Base-by-base conservation (phyloP, 2,888 invertebrate genomes). In the Bombylius major region DNA sequence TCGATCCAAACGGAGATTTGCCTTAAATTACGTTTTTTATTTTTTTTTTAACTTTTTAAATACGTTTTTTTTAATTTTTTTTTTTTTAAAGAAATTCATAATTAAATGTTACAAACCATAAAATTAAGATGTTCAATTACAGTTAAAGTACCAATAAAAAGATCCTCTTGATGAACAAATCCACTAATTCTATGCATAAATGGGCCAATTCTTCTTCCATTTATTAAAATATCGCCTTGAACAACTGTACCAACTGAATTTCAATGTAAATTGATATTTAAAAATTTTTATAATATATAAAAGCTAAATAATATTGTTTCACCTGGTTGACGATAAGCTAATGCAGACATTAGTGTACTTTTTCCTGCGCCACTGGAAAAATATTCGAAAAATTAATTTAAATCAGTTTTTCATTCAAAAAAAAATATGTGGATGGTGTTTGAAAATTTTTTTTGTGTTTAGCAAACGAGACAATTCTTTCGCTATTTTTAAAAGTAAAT, bases 131-230 rank as follows among this genome's bases (percentile, higher is more conserved):
- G 94, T 69, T 95, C 95, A 60, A 81, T 75, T 33, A 93, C 92
- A 0, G 92, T 92, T 59, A 95, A 79, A 47, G 87, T 82, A 5
- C 87, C 87, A 7, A 90, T 84, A 66, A 95, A 94, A 51, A 94
- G 76, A 67, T 95, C 94, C 61, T 94, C 89, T 70, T 95, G 95
- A 64, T 93, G 89, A 78, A 95, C 89, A 73, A 86, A 95, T 0
- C 92, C 94, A 64, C 88, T 89, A 59, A 89, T 79, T 56, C 82
- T 79, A 65, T 85, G 84, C 87, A 90, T 89, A 67, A 84, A 88
- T 56, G 82, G 80, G 4, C 84, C 83, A 12, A 87, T 77, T 1
- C 80, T 78, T 42, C 80, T 70, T 0, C 90, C 89, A 68, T 91
- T 89, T 66, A 89, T 82, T n/a, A 84, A 75, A 59, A 92, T 83